Evolutionary conservation across 2,797 vertebrate species (phyloP).

Genomic region (Enteromius afrohamiltoni): DNA sequence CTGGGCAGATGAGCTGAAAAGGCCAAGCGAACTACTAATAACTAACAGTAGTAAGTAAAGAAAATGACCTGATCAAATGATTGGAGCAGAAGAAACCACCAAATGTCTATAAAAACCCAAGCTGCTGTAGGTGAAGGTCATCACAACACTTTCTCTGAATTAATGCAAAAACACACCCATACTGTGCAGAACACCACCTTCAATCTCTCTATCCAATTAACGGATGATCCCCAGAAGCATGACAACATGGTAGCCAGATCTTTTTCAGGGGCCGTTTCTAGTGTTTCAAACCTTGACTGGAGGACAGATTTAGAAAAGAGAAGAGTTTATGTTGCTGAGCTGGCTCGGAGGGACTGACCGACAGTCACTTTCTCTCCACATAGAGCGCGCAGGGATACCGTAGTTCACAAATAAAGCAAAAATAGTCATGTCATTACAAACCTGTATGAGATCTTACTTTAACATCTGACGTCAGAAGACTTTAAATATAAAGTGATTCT

Average conservation of each 20-base stretch:
- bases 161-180: slow-evolving; percentile 24
- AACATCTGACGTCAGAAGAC: no score
- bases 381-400: slow-evolving; percentile 10
- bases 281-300: slow-evolving; percentile 27
- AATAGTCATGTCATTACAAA: background rate
- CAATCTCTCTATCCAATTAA: background rate
- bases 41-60: background rate
- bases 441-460: background rate
- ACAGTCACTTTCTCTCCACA: background rate
- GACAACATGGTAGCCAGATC: background rate
- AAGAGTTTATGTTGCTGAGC: slow-evolving; percentile 22
- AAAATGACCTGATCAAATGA: slow-evolving; percentile 13
- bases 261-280: background rate
- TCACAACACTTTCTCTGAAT: slow-evolving; percentile 41
- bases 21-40: background rate
- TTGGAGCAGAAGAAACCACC: background rate
- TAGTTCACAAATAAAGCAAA: background rate
- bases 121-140: slow-evolving; percentile 43
- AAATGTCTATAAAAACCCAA: background rate
- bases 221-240: background rate
- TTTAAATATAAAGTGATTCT: no score
- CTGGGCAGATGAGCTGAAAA: background rate
- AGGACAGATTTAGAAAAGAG: slow-evolving; percentile 10
- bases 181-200: background rate
- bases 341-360: slow-evolving; percentile 17